Percentiles rank a stretch among this genome's conserved stretches.
Evolutionary conservation across 2,888 invertebrate species (phyloP).

Genomic region (Charanyca ferruginea): DNA sequence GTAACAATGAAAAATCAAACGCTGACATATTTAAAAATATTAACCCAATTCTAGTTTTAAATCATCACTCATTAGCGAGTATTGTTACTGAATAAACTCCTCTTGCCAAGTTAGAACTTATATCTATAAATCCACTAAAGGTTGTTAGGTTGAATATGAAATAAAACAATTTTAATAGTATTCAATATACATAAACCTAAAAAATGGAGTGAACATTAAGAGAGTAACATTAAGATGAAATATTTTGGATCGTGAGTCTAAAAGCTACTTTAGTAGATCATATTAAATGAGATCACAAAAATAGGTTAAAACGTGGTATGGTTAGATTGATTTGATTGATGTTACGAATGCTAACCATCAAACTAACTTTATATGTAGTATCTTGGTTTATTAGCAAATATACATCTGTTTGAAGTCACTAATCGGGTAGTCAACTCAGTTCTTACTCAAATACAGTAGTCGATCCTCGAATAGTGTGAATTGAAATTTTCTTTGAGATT

Average conservation of each 20-base stretch:
- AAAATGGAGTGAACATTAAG: slow-evolving; percentile 24
- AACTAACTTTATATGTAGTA: background rate
- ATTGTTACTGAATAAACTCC: background rate
- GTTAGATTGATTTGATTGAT: slow-evolving; percentile 34
- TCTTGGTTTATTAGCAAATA: background rate
- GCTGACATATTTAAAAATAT: background rate
- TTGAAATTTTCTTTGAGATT: background rate
- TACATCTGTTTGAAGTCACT: background rate
- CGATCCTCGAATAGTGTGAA: background rate
- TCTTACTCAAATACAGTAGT: background rate
- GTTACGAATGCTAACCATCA: slow-evolving; percentile 10
- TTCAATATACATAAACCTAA: slow-evolving; percentile 10
- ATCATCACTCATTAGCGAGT: background rate
- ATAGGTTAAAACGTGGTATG: slow-evolving; percentile 36
- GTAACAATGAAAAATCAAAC: background rate
- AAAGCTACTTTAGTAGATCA: slow-evolving; percentile 2
- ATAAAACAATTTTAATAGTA: background rate
- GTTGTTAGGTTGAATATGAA: background rate
- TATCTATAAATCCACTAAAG: too few species aligned
- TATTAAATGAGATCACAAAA: slow-evolving; percentile 41
- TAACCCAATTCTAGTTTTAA: background rate
- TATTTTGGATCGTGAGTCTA: slow-evolving; percentile 16
- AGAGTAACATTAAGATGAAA: too few species aligned
- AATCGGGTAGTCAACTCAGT: background rate
- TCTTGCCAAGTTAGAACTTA: background rate